Evolutionary conservation across 2,113 vertebrate species (phyloP).

Genomic region (Heterotis niloticus): DNA sequence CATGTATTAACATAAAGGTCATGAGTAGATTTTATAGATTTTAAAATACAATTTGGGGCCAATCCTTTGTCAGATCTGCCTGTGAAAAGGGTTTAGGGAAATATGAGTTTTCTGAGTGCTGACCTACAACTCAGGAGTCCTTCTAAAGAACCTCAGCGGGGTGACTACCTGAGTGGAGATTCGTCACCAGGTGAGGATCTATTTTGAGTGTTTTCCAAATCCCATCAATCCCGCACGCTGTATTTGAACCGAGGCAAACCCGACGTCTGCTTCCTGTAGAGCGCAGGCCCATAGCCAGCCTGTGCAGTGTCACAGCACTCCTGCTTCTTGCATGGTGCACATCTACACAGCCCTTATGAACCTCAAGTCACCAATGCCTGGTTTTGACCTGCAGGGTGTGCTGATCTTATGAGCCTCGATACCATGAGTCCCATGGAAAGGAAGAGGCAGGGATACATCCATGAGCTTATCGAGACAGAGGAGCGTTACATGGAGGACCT

Average conservation of each 20-base stretch:
- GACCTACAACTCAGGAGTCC: not conserved
- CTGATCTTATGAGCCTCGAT: slow-evolving; percentile 82
- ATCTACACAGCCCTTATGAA: not conserved
- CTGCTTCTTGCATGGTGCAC: not conserved
- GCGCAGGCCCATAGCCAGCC: not conserved
- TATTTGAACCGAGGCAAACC: not conserved
- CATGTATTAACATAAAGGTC: too few species aligned
- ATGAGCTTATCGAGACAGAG: slow-evolving; percentile 88
- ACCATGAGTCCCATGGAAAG: slow-evolving; percentile 82
- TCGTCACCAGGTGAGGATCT: slow-evolving; percentile 1
- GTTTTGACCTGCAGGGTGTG: slow-evolving; percentile 72
- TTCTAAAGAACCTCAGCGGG: not conserved
- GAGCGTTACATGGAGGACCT: slow-evolving; percentile 88
- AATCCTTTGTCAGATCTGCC: too few species aligned
- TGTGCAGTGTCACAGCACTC: not conserved
- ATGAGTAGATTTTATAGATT: too few species aligned
- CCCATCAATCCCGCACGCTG: not conserved
- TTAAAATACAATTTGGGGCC: too few species aligned
- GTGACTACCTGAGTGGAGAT: not conserved
- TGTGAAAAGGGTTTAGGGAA: not conserved
- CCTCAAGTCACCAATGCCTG: slow-evolving; percentile 9
- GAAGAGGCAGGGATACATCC: slow-evolving; percentile 92
- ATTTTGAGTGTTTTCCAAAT: not conserved
- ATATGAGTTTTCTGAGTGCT: not conserved
- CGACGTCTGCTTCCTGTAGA: not conserved